Evolutionary conservation across 2,888 invertebrate genomes (phyloP).

Genomic region (Caenorhabditis becei): DNA sequence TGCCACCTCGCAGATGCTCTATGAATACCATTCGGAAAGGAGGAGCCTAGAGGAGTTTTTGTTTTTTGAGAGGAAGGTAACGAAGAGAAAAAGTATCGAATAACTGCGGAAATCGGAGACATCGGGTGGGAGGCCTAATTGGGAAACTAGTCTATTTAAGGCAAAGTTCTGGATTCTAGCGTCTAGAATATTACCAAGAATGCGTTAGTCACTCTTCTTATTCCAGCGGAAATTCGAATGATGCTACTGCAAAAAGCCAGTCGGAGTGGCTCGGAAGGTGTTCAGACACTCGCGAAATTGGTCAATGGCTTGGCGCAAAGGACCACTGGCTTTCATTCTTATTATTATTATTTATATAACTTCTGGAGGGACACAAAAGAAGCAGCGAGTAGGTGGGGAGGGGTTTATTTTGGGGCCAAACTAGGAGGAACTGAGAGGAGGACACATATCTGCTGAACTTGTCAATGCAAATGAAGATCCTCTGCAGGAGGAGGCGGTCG

Average conservation of each 20-base stretch:
- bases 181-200: not conserved
- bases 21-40: conserved; percentile 37
- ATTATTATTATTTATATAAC: conserved; percentile 49
- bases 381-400: not conserved
- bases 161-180: not conserved
- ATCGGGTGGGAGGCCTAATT: conserved; percentile 25
- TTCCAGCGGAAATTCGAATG: conserved; percentile 8
- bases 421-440: conserved; percentile 12
- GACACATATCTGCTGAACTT: conserved; percentile 46
- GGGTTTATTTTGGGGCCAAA: conserved; percentile 8
- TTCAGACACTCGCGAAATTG: conserved; percentile 45
- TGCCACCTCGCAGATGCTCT: conserved; percentile 38
- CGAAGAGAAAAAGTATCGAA: conserved; percentile 32
- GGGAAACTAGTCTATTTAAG: conserved; percentile 14
- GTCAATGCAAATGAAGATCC: conserved; percentile 50
- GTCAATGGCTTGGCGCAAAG: conserved; percentile 39
- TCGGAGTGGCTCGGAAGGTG: conserved; percentile 25
- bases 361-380: conserved; percentile 34
- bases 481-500: not conserved
- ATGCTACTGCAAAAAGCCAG: not conserved
- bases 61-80: conserved; percentile 20
- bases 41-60: conserved; percentile 7
- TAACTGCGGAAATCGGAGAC: conserved; percentile 41
- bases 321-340: conserved; percentile 33
- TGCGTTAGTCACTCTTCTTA: not conserved